phyloP scores from a whole-genome alignment of 2,888 invertebrate species.

The Mellilla xanthometata region DNA sequence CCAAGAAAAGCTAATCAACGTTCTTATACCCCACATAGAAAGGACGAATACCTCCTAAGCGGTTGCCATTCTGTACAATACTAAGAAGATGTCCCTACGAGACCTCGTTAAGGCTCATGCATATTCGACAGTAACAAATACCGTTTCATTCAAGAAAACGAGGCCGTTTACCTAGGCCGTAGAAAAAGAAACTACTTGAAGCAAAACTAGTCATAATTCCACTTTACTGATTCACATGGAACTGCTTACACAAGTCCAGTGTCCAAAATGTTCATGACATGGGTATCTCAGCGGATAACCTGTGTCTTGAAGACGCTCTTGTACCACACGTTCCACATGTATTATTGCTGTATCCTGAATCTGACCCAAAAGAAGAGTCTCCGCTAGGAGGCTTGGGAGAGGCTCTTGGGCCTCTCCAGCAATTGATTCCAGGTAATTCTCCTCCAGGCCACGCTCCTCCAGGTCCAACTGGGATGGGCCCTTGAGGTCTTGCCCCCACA shows the following conservation, averaged over 20 bases:
- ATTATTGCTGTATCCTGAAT: conserved; percentile 93
- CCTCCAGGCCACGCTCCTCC: conserved; percentile 88
- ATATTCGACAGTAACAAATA: conserved; percentile 51
- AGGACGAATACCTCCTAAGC: conserved; percentile 48
- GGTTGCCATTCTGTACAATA: conserved; percentile 59
- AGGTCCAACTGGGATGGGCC: conserved; percentile 74
- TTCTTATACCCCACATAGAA: conserved; percentile 35
- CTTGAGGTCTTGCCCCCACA: conserved; percentile 79
- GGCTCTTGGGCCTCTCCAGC: conserved; percentile 79
- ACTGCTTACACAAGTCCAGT: conserved; percentile 49
- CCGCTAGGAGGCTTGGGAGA: conserved; percentile 85
- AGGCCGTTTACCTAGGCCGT: conserved; percentile 70
- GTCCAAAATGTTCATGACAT: conserved; percentile 67
- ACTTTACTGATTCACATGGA: conserved; percentile 28
- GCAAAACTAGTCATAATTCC: conserved; percentile 38
- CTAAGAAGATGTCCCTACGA: conserved; percentile 64
- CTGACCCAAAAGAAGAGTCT: conserved; percentile 91
- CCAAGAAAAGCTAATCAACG: conserved; percentile 34
- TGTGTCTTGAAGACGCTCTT: conserved; percentile 78
- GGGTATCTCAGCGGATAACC: conserved; percentile 75
- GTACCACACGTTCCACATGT: conserved; percentile 88
- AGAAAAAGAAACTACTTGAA: conserved; percentile 63
- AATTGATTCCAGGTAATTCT: conserved; percentile 82
- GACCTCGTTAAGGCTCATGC: conserved; percentile 45
- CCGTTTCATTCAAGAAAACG: conserved; percentile 47